A percentile compares a stretch with the other conserved stretches of the same genome.
These are phyloP conservation scores for Laticauda colubrina DNA, from an alignment of 2,113 vertebrate species.

Conservation along the genomic window DNA sequence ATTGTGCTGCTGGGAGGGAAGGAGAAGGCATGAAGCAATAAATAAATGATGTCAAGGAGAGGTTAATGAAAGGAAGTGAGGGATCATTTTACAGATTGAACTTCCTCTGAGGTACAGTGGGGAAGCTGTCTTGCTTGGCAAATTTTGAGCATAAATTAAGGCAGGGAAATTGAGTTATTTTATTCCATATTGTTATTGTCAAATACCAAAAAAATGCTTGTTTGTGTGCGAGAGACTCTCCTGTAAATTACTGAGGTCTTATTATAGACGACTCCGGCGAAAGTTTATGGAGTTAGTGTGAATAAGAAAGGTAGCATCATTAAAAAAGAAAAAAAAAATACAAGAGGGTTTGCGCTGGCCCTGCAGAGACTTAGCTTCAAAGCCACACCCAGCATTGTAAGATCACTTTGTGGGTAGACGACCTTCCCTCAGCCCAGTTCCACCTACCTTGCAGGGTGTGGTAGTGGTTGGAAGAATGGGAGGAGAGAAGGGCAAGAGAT, in stretches of 20 bases:
- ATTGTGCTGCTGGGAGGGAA: neutral
- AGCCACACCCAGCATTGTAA: neutral
- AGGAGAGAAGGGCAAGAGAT: neutral
- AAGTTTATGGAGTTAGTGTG: neutral
- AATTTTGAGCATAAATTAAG: neutral
- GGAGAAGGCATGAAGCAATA: neutral
- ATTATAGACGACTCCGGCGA: neutral
- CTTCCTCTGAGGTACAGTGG: neutral
- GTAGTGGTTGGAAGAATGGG: neutral
- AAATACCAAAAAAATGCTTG: neutral
- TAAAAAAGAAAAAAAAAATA: neutral
- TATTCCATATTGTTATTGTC: neutral
- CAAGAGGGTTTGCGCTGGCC: neutral
- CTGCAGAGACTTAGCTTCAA: neutral
- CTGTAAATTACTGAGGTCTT: neutral
- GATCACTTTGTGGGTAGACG: neutral
- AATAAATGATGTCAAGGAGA: neutral
- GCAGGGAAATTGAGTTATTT: neutral
- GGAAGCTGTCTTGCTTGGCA: neutral
- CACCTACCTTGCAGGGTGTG: neutral
- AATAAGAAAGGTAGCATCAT: neutral
- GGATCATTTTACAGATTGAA: neutral
- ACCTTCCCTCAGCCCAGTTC: neutral
- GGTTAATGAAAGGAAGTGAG: neutral
- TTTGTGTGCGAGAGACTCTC: neutral